phyloP scores from a whole-genome alignment of 2,113 vertebrate genomes.

The Artemisiospiza belli region DNA sequence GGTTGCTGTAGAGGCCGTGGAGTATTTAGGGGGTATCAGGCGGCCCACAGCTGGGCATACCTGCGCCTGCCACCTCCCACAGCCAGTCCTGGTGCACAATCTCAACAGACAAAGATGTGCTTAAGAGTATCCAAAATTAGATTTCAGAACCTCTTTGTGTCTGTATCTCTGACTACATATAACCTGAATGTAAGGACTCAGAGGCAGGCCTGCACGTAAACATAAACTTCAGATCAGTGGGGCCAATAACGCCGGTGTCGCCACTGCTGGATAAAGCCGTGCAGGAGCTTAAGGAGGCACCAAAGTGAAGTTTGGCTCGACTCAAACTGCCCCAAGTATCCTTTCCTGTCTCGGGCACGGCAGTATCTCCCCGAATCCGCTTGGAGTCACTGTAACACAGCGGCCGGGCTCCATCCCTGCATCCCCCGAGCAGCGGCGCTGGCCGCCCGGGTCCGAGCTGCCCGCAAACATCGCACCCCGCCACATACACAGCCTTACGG shows the following conservation, averaged over 20 bases:
- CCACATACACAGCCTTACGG: fast-evolving
- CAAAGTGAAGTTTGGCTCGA: fast-evolving
- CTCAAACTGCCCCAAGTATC: fast-evolving
- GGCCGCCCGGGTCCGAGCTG: fast-evolving
- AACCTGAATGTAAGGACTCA: background rate
- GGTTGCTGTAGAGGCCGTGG: background rate
- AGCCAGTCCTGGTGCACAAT: background rate
- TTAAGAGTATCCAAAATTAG: background rate
- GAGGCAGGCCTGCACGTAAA: fast-evolving
- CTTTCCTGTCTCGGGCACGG: background rate
- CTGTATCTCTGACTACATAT: fast-evolving
- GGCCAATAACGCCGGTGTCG: fast-evolving
- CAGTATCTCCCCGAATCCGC: constrained; percentile 46
- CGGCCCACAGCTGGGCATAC: background rate
- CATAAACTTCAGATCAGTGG: fast-evolving
- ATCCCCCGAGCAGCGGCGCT: background rate
- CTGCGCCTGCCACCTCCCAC: background rate
- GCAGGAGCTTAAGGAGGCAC: background rate
- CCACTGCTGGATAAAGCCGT: fast-evolving
- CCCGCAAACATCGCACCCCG: fast-evolving
- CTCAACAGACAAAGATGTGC: background rate
- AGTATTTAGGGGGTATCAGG: background rate
- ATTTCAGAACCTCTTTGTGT: background rate
- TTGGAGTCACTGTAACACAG: constrained; percentile 71
- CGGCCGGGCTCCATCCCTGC: background rate